Conservation (phyloP, 1,140 invertebrate species). For the Parapsyche elsis region DNA sequence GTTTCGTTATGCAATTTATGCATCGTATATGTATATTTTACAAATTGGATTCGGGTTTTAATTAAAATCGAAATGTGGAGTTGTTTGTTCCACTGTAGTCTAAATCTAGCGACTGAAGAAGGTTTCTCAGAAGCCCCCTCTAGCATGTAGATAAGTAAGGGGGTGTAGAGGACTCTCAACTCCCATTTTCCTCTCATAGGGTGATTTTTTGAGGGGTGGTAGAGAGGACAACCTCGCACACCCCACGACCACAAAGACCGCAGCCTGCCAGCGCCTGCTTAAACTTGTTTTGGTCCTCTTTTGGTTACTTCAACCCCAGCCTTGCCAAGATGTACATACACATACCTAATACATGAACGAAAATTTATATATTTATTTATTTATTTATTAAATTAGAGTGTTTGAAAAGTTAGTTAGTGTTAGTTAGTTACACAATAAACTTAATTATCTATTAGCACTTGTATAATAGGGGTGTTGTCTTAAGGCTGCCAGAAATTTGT, state of each 20-base stretch:
- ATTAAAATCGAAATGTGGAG: background rate
- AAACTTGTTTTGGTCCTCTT: slow-evolving; percentile 35
- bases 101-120: slow-evolving; percentile 19
- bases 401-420: too few species aligned
- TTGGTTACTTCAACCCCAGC: background rate
- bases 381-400: too few species aligned
- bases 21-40: too few species aligned
- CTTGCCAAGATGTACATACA: too few species aligned
- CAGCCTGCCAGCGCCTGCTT: slow-evolving; percentile 19
- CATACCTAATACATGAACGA: background rate
- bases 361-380: slow-evolving; percentile 2
- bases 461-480: too few species aligned
- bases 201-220: background rate
- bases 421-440: too few species aligned
- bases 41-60: too few species aligned
- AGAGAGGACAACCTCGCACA: background rate
- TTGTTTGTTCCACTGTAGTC: background rate
- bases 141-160: background rate
- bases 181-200: background rate
- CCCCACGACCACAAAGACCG: slow-evolving; percentile 24
- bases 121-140: background rate
- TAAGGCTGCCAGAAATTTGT: too few species aligned
- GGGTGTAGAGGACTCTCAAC: background rate
- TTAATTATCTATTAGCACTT: background rate
- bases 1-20: too few species aligned